Base-by-base conservation (phyloP, 2,888 invertebrate species). In the Caenorhabditis sp. region DNA sequence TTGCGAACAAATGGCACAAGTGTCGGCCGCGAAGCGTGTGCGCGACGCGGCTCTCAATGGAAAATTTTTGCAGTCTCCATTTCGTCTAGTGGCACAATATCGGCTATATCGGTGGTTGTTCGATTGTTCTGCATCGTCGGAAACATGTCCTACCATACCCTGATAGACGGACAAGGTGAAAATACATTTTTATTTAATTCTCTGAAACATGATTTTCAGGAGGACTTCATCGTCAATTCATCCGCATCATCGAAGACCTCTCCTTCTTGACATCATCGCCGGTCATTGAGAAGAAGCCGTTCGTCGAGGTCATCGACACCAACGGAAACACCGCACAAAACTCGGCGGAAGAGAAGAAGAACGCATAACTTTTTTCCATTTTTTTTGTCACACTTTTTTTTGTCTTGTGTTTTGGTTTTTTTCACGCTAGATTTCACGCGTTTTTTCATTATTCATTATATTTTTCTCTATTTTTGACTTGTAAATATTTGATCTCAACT, bases 161-260 rank as follows among this genome's bases (percentile, higher is more conserved):
- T 66, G 49, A 70, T 78, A 1, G 78, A 78, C 58, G 71, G 76
- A 10, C 78, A 78, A 74, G 78, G 78, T 78, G 14, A 31, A 36
- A 24, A 23, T 2, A 27, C 27, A 17, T 12, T 24, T 19, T 23
- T n/a, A 43, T 36, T 60, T 17, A 6, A 19, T 23, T 5, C 3
- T 43, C 5, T 10, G 6, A 17, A 3, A 3, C 23, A 23, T 27
- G 23, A 21, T 27, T 66, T 66, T 53, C 19, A 74, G 74, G 74
- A 8, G 74, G 74, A 17, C 61, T 74, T 12, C 69, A 74, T 51
- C 69, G 69, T 5, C 74, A 74, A 58, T 43, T 74, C 1, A 64
- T 74, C 6, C 69, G 74, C 31, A 62, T 74, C 21, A 66, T 74
- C 43, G 69, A 74, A 49, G 69, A 74, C 14, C 51, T 55, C 12